Base-by-base conservation (phyloP, 2,888 invertebrate species). In the Acrobasis consociella region DNA sequence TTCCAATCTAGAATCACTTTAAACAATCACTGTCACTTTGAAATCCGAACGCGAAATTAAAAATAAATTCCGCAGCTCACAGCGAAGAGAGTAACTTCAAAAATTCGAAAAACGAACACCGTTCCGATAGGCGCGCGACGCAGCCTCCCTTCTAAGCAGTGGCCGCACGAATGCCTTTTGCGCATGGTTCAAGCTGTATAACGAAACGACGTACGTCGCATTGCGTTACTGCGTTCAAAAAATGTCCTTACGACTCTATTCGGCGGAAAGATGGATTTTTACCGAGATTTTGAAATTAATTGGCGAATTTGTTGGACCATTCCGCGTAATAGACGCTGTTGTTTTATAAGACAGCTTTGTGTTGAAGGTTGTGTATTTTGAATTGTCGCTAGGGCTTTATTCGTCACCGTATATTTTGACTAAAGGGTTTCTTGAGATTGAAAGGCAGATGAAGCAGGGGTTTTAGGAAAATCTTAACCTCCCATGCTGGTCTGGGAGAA, bases 161-260 rank as follows among this genome's bases (percentile, higher is more conserved):
- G 70, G 60, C 60, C 63, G 64, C 76, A 79, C 82, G 87, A 89
- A 85, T 91, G 88, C 85, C 85, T 82, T 88, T 82, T 91, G 91
- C 91, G 91, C 91, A 91, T 90, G 90, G 86, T 79, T 78, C 72
- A 71, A 65, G 69, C 66, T 67, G 65, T 73, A 74, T 70, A 71
- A 75, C 82, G 74, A 88, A 90, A 89, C 80, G 88, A 70, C 89
- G 81, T 91, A 91, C 84, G 90, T 86, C 91, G 91, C 91, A 91
- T 71, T 91, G 91, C 91, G 90, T 89, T 90, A 86, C 77, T 78
- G 75, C 73, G 76, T 77, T 76, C 72, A 71, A 85, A 55, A 86
- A 83, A 71, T 80, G 69, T 77, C 80, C 84, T 78, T 83, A 83
- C 71, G 70, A 49, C 39, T 37, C 46, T 46, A n/a, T 46, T 46